Conservation (phyloP, 2,888 invertebrate genomes). For the Omphaloscelis lunosa region DNA sequence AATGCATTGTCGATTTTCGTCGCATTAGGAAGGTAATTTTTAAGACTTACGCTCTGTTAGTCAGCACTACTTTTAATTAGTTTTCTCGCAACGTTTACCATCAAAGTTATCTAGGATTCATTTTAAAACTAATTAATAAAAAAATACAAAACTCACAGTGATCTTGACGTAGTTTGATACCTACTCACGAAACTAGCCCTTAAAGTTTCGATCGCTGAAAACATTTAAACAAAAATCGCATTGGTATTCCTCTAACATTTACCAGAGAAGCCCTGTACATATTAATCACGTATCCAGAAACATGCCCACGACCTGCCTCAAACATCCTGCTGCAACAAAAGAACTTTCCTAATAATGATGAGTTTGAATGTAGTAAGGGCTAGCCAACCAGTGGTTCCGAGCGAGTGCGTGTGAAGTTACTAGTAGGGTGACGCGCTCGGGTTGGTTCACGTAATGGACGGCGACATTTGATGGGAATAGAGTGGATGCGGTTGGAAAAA, state of each 20-base stretch:
- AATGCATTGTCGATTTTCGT: background rate
- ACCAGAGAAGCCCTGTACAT: background rate
- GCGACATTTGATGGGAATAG: constrained; percentile 51
- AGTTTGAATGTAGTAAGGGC: constrained; percentile 60
- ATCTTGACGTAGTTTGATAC: background rate
- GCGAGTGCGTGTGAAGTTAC: constrained; percentile 75
- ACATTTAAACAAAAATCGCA: background rate
- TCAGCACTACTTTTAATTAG: background rate
- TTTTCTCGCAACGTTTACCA: background rate
- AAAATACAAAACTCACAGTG: background rate
- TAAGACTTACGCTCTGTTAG: background rate
- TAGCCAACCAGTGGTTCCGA: constrained; percentile 70
- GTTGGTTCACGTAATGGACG: constrained; percentile 52
- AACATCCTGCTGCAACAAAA: constrained; percentile 42
- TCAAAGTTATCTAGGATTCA: background rate
- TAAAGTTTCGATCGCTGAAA: background rate
- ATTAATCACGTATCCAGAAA: background rate
- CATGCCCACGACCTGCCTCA: constrained; percentile 14
- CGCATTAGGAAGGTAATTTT: too few species aligned
- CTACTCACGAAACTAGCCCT: background rate
- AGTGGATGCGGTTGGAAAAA: constrained; percentile 45
- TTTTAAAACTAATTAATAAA: background rate
- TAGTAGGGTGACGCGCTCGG: constrained; percentile 67
- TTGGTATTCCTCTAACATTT: background rate
- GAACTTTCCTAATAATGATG: constrained; percentile 41